A percentile compares a stretch with the other conserved stretches of the same genome.
These are phyloP conservation scores for Parauchenoglanis ngamensis DNA, from an alignment of 2,797 vertebrate species.

Conservation along the genomic window DNA sequence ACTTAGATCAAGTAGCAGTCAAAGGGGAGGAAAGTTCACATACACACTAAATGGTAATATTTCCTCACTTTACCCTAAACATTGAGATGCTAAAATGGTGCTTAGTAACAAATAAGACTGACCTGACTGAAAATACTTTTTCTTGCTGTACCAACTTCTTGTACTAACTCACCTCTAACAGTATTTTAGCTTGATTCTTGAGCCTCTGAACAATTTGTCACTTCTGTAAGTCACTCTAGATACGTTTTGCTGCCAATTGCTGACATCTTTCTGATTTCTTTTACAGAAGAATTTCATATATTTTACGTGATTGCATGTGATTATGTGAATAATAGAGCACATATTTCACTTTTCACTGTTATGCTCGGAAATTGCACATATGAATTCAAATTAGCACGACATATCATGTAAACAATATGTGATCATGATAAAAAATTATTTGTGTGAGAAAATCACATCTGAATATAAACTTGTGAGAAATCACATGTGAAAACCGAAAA, in stretches of 20 bases:
- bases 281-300: background rate
- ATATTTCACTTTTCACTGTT: background rate
- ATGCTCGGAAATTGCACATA: background rate
- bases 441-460: background rate
- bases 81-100: background rate
- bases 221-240: background rate
- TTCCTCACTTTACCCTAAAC: constrained; percentile 29
- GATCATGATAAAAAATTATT: background rate
- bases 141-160: background rate
- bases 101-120: constrained; percentile 15
- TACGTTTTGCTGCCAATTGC: background rate
- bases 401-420: background rate
- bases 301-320: background rate
- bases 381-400: background rate
- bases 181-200: background rate
- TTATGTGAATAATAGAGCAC: background rate
- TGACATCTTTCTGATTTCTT: background rate
- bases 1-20: constrained; percentile 46
- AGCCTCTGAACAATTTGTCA: background rate
- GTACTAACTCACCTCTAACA: background rate
- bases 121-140: constrained; percentile 2
- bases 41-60: constrained; percentile 37
- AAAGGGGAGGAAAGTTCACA: constrained; percentile 44
- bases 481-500: background rate
- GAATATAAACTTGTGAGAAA: background rate